A percentile compares a stretch with the other conserved stretches of the same genome.
Evolutionary conservation across 2,113 vertebrate species (phyloP).

Genomic region (Atlantisia rogersi): DNA sequence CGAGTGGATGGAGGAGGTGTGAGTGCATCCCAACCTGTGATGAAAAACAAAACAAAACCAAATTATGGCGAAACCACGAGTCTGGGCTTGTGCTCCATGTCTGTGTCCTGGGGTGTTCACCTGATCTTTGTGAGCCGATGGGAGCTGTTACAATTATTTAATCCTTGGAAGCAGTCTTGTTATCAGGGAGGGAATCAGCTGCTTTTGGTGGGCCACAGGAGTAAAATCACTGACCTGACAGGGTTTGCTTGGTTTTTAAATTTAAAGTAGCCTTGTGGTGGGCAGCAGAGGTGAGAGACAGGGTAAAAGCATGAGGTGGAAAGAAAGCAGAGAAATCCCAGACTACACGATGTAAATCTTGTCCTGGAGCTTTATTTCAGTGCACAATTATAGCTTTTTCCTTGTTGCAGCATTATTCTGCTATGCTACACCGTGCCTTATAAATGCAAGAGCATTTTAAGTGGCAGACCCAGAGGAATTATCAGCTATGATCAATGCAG

Average conservation of each 20-base stretch:
- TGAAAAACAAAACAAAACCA: neutral
- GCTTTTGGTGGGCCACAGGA: neutral
- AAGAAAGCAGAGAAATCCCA: neutral
- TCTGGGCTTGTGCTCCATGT: neutral
- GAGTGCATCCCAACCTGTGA: neutral
- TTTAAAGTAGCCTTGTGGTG: neutral
- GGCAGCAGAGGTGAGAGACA: neutral
- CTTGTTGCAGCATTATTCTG: neutral
- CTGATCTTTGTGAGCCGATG: neutral
- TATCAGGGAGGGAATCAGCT: neutral
- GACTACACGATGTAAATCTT: neutral
- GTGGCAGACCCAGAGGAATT: neutral
- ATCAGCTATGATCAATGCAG: neutral
- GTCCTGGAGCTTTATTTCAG: neutral
- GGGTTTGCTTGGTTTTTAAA: neutral
- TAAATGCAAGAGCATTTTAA: neutral
- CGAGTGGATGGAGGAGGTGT: neutral
- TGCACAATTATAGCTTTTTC: neutral
- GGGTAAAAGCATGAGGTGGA: neutral
- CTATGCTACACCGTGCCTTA: neutral
- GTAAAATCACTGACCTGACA: neutral
- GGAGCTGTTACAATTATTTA: neutral
- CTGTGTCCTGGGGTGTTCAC: neutral
- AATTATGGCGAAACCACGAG: fast-evolving
- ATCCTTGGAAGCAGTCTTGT: neutral